Evolutionary conservation across 2,888 invertebrate genomes (phyloP), one percentile per base, ranked within the genome.

Genomic region (Dyspetes luteomarginatus): DNA sequence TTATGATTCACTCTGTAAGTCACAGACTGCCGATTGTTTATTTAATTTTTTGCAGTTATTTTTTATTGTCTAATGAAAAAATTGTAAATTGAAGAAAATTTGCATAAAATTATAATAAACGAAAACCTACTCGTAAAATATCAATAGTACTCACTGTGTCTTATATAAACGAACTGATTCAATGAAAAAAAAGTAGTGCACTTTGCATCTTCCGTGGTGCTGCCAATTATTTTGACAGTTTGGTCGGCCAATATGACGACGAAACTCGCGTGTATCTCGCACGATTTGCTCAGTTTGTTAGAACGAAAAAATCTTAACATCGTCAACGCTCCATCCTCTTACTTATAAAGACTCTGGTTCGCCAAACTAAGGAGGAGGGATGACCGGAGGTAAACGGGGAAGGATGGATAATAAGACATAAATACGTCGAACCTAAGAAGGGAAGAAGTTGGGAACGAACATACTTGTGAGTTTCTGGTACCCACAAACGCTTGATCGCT

Each of bases 261-360:
- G 50, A 67, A 62, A 52, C 50, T 22, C 62, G n/a, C 24, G 68
- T 50, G 43, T 62, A 30, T 60, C 43, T 36, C 26, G 52, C 60
- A 26, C 62, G 77, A 22, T 55, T 72, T 15, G 28, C 41, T 55
- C 22, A 36, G 24, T 15, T 17, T 22, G 56, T 28, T 15, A 60
- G 43, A 22, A 5, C 12, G 48, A 15, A 68, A 74, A 74, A 79
- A 77, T 79, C 79, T 77, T 45, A 62, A 41, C 41, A 22, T 30
- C 58, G 68, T 83, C 69, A 64, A 28, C 69, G 71, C 55, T 24
- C 56, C 52, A 67, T 79, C 71, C 76, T 60, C 73, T 22, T 56
- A 76, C 82, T 83, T 83, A 83, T 83, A 83, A 83, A 83, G 83
- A 83, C 83, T 83, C 65, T 68, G 67, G 71, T 26, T 58, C 17